A percentile compares a stretch with the other conserved stretches of the same genome.
Evolutionary conservation across 2,888 invertebrate species (phyloP).

Genomic region (Dimorphilus gyrociliatus): DNA sequence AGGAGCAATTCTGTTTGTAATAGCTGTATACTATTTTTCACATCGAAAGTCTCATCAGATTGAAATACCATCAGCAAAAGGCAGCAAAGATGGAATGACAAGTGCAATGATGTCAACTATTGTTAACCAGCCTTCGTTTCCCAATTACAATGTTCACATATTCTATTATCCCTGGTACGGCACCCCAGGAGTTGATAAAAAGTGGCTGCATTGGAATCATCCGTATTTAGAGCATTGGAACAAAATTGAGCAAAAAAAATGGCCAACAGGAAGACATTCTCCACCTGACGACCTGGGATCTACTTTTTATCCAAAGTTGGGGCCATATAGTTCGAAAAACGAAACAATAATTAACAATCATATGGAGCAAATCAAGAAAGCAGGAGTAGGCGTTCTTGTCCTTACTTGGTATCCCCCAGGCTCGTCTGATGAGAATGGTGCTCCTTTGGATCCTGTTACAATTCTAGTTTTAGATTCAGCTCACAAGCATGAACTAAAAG

Average conservation of each 20-base stretch:
- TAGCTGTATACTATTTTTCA: too few species aligned
- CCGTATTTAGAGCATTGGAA: slow-evolving; percentile 32
- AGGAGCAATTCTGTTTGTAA: too few species aligned
- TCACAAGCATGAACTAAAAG: slow-evolving; percentile 29
- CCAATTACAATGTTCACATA: slow-evolving; percentile 32
- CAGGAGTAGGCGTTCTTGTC: slow-evolving; percentile 47
- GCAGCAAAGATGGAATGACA: too few species aligned
- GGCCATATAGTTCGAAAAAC: slow-evolving; percentile 44
- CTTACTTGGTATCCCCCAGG: slow-evolving; percentile 45
- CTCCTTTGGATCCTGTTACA: slow-evolving; percentile 22
- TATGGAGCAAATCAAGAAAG: slow-evolving; percentile 45
- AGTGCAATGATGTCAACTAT: too few species aligned
- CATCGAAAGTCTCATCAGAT: too few species aligned
- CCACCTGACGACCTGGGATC: slow-evolving; percentile 45
- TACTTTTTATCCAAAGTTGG: slow-evolving; percentile 43
- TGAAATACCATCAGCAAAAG: too few species aligned
- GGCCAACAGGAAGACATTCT: slow-evolving; percentile 40
- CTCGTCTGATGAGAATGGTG: slow-evolving; percentile 23
- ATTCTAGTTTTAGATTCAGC: slow-evolving; percentile 27
- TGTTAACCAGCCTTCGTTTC: too few species aligned
- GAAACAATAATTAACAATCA: slow-evolving; percentile 43
- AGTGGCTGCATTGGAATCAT: slow-evolving; percentile 38
- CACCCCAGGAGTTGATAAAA: slow-evolving; percentile 22
- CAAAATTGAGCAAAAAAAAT: slow-evolving; percentile 32
- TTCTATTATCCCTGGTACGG: slow-evolving; percentile 41